phyloP scores from a whole-genome alignment of 2,888 invertebrate genomes.

The Thelaira solivaga region DNA sequence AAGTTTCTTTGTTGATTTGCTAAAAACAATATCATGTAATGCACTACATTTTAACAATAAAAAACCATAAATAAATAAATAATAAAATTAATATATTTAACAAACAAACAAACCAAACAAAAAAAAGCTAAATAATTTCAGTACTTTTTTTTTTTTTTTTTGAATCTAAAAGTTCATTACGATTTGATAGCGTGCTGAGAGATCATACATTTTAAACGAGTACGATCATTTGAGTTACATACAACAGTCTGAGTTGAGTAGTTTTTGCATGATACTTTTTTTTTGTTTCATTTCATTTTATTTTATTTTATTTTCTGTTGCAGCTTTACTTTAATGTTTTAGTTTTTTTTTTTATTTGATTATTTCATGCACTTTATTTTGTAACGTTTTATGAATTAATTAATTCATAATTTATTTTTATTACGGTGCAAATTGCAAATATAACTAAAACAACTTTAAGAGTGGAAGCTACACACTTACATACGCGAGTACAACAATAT shows the following conservation, averaged over 20 bases:
- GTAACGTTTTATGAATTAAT: constrained; percentile 69
- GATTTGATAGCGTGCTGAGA: constrained; percentile 60
- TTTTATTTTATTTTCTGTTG: constrained; percentile 19
- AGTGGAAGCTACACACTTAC: too few relatives aligned
- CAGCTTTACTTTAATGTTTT: constrained; percentile 46
- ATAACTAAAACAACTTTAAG: constrained; percentile 62
- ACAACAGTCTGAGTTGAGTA: constrained; percentile 50
- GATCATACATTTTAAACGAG: constrained; percentile 48
- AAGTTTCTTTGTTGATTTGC: constrained; percentile 17
- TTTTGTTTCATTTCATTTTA: constrained; percentile 5
- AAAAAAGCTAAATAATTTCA: constrained; percentile 31
- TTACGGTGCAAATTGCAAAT: constrained; percentile 74
- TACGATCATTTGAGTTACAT: constrained; percentile 34
- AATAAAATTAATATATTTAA: too few relatives aligned
- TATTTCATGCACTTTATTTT: constrained; percentile 50
- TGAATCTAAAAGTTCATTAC: constrained; percentile 51
- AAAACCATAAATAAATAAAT: background rate
- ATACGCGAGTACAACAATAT: constrained; percentile 18
- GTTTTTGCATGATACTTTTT: constrained; percentile 52
- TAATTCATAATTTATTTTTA: constrained; percentile 71
- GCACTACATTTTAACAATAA: constrained; percentile 37
- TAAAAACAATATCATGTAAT: constrained; percentile 52
- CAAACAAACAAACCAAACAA: constrained; percentile 6
- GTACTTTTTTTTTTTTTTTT: background rate
- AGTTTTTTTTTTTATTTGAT: background rate